Conservation (phyloP, 23 tunicate genomes). For the Ascidia mentula region DNA sequence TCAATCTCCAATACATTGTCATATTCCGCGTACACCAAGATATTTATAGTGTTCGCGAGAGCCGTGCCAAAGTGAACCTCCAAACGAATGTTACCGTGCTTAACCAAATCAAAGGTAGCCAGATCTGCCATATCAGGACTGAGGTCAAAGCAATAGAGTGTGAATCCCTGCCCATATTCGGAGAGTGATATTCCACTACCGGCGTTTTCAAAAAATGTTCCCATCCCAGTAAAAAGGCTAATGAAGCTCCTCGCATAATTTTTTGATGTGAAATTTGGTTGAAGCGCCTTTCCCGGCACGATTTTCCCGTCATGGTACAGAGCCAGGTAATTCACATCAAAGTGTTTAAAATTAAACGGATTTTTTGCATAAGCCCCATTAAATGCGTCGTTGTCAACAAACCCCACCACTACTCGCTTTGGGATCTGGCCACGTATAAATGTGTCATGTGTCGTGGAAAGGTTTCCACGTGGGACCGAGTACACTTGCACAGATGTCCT, state of each 20-base stretch:
- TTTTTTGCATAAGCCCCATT: constrained; percentile 30
- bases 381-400: constrained; percentile 20
- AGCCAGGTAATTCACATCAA: constrained; percentile 10
- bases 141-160: too few species aligned
- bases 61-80: too few species aligned
- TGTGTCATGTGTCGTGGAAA: constrained; percentile 14
- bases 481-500: neutral
- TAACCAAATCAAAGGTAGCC: too few species aligned
- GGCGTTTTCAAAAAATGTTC: neutral
- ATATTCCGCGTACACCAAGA: too few species aligned
- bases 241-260: constrained; percentile 17
- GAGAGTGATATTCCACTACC: constrained; percentile 14
- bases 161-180: too few species aligned
- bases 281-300: constrained; percentile 14
- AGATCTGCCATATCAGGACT: too few species aligned
- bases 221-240: constrained; percentile 19
- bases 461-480: constrained; percentile 16
- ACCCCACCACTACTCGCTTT: constrained; percentile 18
- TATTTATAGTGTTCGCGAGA: too few species aligned
- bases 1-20: too few species aligned
- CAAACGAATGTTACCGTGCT: too few species aligned
- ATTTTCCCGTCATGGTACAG: constrained; percentile 16
- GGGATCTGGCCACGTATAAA: constrained; percentile 26
- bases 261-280: constrained; percentile 23
- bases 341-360: constrained; percentile 45